These are phyloP conservation scores for Beroe forskalii DNA, from an alignment of 37 sponge, comb jelly and placozoan genomes.

Conservation along the genomic window DNA sequence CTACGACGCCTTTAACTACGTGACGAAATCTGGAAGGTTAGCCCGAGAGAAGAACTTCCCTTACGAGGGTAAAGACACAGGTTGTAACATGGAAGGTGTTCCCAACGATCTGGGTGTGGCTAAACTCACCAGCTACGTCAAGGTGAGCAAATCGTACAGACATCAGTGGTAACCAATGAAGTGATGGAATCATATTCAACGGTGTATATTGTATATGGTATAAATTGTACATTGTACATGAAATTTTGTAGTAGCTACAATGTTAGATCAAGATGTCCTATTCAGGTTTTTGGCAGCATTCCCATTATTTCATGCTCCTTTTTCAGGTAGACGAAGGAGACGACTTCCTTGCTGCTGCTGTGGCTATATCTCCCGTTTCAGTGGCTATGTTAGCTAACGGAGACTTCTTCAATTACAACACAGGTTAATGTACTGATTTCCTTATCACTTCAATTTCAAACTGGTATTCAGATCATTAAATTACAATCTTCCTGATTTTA, in stretches of 20 bases:
- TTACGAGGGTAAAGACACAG: neutral
- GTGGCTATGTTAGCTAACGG: conserved; percentile 48
- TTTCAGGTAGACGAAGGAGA: conserved; percentile 34
- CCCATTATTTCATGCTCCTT: no score
- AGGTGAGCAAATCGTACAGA: no score
- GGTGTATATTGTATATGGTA: no score
- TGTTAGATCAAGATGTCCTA: no score
- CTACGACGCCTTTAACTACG: conserved; percentile 54
- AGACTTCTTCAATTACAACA: conserved; percentile 9
- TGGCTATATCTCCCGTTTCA: conserved; percentile 44
- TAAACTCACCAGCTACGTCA: conserved; percentile 6
- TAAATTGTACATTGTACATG: no score
- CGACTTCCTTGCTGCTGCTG: conserved; percentile 7
- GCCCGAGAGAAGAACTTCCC: conserved; percentile 33
- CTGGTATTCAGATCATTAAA: no score
- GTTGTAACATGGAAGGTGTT: conserved; percentile 44
- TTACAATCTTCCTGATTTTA: no score
- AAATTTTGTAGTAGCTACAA: no score
- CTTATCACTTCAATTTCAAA: no score
- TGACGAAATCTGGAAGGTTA: neutral
- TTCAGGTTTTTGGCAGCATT: no score
- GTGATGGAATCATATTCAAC: no score
- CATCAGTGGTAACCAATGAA: no score
- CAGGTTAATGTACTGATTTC: neutral
- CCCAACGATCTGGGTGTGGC: conserved; percentile 40